A percentile compares a stretch with the other conserved stretches of the same genome.
Conservation (phyloP, 2,113 vertebrate species). For the Hypanus sabinus region DNA sequence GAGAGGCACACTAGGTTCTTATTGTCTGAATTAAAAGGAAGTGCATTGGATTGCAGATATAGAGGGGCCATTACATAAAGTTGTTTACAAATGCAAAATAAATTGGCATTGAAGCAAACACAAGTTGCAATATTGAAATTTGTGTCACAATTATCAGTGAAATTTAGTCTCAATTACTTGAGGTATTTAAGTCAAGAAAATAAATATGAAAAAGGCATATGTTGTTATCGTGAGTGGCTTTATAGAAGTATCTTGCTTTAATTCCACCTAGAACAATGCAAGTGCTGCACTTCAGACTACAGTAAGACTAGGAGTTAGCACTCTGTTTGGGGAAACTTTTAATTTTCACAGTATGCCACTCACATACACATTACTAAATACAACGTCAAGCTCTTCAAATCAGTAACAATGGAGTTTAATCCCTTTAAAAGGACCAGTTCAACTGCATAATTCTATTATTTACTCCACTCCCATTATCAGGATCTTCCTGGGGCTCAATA, state of each 20-base stretch:
- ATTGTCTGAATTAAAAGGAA: neutral
- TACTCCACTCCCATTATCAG: neutral
- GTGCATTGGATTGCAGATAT: neutral
- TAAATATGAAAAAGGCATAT: neutral
- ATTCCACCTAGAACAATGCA: neutral
- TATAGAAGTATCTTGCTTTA: neutral
- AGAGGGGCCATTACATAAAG: neutral
- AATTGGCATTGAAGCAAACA: neutral
- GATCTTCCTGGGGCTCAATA: neutral
- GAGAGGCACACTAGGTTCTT: neutral
- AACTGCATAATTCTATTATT: neutral
- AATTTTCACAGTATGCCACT: neutral
- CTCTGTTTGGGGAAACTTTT: neutral
- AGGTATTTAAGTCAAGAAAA: neutral
- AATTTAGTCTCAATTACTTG: neutral
- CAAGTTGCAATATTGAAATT: neutral
- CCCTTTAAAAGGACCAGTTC: neutral
- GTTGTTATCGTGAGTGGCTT: neutral
- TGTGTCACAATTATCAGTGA: neutral
- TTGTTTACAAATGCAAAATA: neutral
- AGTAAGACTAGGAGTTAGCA: neutral
- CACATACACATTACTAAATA: neutral
- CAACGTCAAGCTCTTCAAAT: neutral
- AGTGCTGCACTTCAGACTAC: neutral
- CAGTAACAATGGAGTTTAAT: neutral